Evolutionary conservation across 2,888 invertebrate species (phyloP), one percentile per base, ranked within the genome.

Genomic region (Sclerodermus sp.): DNA sequence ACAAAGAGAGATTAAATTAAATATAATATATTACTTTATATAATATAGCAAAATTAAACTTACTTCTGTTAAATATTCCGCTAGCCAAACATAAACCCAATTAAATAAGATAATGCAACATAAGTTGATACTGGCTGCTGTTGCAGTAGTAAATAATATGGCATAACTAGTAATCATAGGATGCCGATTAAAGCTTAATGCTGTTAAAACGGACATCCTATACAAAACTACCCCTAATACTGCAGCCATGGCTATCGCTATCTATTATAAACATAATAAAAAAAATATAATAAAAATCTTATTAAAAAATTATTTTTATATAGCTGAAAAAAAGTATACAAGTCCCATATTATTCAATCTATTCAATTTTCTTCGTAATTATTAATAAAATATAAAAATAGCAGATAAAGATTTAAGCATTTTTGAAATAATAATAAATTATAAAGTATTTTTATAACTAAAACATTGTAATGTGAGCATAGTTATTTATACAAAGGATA

Each of bases 151-250:
- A 71, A 96, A 87, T 68, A 96, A 81, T 68, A 93, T 87, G 0
- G 90, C 90, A 71, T 86, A 85, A 64, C 87, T 87, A 1, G 89
- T 88, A 43, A 89, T 85, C 63, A 89, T 83, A 42, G 83, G 79
- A 60, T 82, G 63, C 1, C 68, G 67, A 41, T 62, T 66, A 47
- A 73, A 57, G 48, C 71, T 68, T 42, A 88, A 73, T n/a, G 88
- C 85, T 10, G 91, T 88, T 63, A 92, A 75, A 61, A 91, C 80
- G 3, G 91, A 90, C 88, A 93, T 91, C 51, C 93, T 85, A 81
- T 98, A 97, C 8, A 96, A 81, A 58, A 97, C 93, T 13, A 98
- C 95, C 9, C 90, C 96, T 57, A 97, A 82, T 18, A 97, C 91
- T 0, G 96, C 90, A 9, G 91, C 95, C 66, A 96, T 81, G 3